phyloP scores from a whole-genome alignment of 2,113 vertebrate genomes.

The Coptodon bakossiorum region DNA sequence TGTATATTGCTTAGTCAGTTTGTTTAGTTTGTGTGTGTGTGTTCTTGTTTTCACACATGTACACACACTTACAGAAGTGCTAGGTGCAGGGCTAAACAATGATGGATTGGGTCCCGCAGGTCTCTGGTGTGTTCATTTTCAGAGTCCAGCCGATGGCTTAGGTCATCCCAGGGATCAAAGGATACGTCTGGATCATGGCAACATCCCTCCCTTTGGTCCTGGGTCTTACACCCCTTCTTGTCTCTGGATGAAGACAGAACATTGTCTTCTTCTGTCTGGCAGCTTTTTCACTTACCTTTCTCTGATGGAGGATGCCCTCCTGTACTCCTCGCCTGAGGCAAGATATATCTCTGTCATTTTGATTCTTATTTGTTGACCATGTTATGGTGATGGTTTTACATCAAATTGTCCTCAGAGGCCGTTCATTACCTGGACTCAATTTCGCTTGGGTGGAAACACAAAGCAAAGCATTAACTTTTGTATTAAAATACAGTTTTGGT shows the following conservation, averaged over 20 bases:
- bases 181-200: conserved; percentile 47
- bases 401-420: neutral
- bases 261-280: conserved; percentile 12
- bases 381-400: neutral
- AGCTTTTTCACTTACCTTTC: conserved; percentile 23
- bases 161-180: conserved; percentile 65
- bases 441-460: neutral
- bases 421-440: neutral
- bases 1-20: neutral
- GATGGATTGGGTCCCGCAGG: conserved; percentile 53
- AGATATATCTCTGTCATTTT: conserved; percentile 20
- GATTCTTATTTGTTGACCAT: neutral
- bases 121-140: conserved; percentile 56
- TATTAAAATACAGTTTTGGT: neutral
- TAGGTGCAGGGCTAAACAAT: conserved; percentile 13
- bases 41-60: neutral
- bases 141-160: conserved; percentile 33
- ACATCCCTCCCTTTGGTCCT: conserved; percentile 34
- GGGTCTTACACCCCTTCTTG: neutral
- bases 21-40: neutral
- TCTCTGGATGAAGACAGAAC: conserved; percentile 34
- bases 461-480: neutral
- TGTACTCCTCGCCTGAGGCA: conserved; percentile 20
- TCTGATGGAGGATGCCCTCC: conserved; percentile 9
- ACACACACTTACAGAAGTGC: neutral